Percentiles rank a stretch among this genome's conserved stretches.
Evolutionary conservation across 2,113 vertebrate genomes (phyloP).

Genomic region (Sinocyclocheilus rhinocerous): DNA sequence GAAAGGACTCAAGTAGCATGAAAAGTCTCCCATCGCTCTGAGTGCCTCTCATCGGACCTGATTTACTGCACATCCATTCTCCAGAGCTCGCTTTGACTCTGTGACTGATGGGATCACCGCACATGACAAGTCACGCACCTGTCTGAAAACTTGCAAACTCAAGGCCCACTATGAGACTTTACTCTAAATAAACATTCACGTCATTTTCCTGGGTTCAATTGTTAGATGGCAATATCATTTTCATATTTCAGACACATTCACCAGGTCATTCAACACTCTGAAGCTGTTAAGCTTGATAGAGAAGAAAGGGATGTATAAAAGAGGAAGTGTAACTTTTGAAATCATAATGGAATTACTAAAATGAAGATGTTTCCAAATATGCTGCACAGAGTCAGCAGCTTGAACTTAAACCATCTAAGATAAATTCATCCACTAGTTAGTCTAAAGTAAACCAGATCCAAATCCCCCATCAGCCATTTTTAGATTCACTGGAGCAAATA

Average conservation of each 20-base stretch:
- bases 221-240: conserved; percentile 5
- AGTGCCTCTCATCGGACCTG: conserved; percentile 11
- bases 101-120: conserved; percentile 32
- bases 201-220: not conserved
- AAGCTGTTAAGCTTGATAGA: not conserved
- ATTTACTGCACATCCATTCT: conserved; percentile 4
- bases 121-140: conserved; percentile 14
- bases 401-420: not conserved
- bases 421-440: not conserved
- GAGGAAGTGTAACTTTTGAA: not conserved
- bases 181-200: conserved; percentile 12
- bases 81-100: not conserved
- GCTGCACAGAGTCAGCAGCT: not conserved
- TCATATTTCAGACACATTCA: not conserved
- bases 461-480: not conserved
- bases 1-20: conserved; percentile 14
- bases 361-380: not conserved
- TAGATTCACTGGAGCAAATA: conserved; percentile 7
- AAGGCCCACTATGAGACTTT: conserved; percentile 3
- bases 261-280: not conserved
- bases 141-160: conserved; percentile 3
- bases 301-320: not conserved
- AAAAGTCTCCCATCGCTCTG: conserved; percentile 3
- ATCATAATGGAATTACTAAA: not conserved
- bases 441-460: not conserved